These are phyloP conservation scores for Tupaia chinensis DNA, from an alignment of 2,113 vertebrate genomes.

Conservation along the genomic window DNA sequence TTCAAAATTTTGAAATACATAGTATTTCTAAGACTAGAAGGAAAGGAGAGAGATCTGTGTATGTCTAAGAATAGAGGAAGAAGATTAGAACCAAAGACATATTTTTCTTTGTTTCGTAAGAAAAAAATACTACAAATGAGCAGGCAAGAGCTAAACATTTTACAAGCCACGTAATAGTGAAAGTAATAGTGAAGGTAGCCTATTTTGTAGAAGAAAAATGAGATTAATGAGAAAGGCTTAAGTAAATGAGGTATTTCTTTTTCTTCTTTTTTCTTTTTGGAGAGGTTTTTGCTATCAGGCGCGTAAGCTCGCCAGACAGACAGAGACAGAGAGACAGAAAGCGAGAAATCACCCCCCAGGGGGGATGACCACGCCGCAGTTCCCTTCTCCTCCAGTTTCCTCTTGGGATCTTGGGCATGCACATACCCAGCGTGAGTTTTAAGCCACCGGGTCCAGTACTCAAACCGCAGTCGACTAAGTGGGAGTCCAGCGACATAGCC, in stretches of 20 bases:
- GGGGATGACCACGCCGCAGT: too few relatives aligned
- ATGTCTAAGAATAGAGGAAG: neutral
- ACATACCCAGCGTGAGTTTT: too few relatives aligned
- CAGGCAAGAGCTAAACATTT: neutral
- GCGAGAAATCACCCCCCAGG: too few relatives aligned
- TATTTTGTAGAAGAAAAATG: neutral
- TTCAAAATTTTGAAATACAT: slow-evolving; percentile 39
- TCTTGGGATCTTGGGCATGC: too few relatives aligned
- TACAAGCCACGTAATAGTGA: neutral
- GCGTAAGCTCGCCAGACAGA: too few relatives aligned
- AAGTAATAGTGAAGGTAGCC: neutral
- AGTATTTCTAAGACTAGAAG: neutral
- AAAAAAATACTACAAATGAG: neutral
- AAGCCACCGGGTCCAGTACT: too few relatives aligned
- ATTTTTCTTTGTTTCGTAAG: neutral
- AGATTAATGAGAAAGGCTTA: slow-evolving; percentile 44
- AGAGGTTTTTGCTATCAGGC: too few relatives aligned
- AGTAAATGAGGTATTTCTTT: slow-evolving; percentile 48
- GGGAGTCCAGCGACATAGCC: too few relatives aligned
- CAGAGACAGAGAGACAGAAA: too few relatives aligned
- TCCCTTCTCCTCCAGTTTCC: too few relatives aligned
- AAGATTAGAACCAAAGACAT: neutral
- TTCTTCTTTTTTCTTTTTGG: too few relatives aligned
- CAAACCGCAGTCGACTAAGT: too few relatives aligned
- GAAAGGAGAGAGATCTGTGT: neutral